Base-by-base conservation (phyloP, 92 coral and sea anemone species). In the Plumapathes pennacea region DNA sequence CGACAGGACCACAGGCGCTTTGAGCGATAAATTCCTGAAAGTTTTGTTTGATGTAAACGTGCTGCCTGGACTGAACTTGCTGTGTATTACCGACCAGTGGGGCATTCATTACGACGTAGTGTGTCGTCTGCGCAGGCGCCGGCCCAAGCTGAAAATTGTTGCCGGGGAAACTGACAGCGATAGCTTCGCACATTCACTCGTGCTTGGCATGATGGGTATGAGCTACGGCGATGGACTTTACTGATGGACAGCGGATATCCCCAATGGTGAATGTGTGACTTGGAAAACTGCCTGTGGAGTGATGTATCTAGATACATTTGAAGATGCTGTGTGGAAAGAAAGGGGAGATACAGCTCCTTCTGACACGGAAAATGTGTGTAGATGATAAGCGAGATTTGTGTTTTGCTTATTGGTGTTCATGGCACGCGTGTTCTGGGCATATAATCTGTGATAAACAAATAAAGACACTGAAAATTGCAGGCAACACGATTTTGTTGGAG, bases 131-230 rank as follows among this genome's bases (percentile, higher is more conserved):
- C 85, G 99, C 59, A 89, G 99, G 69, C 77, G 97, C 56, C 85
- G 99, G 8, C 85, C 90, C 11, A 94, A 77, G 11, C 63, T 94
- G 67, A 90, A 83, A 57, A 85, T 94, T 11, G 76, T 81, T 29
- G 96, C 97, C 9, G 99, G 97, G 5, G 89, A 88, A 25, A 91
- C 96, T 3, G 97, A 94, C 49, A 89, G 95, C 62, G 99, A 94
- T 62, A 88, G 96, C 67, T 67, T 84, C 48, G 97, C 96, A 15
- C 85, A 87, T 51, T 88, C 97, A 3, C 71, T 94, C 85, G 85
- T 94, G 68, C 80, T 94, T 10, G 72, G 87, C 11, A 84, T 94
- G 99, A 89, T 87, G 78, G 99, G 99, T 10, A 52, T 92, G 62
- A 58, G 49, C 31, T 94, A 94, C 53, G 99, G 99, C 11, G 96